These are phyloP conservation scores for Biston stratarius DNA, from an alignment of 2,888 invertebrate genomes.

Conservation along the genomic window DNA sequence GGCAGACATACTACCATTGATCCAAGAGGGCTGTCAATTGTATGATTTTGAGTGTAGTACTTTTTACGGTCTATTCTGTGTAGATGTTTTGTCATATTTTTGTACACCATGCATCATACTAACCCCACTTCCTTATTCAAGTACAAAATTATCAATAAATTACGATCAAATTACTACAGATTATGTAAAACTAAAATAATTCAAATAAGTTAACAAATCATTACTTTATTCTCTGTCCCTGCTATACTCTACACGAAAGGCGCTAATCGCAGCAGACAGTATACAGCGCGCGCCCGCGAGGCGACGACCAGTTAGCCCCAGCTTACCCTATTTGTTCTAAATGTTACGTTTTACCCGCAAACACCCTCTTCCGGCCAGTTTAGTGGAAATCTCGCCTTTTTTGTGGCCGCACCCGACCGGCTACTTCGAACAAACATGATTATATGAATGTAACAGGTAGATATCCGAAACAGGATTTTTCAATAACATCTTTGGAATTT, in stretches of 20 bases:
- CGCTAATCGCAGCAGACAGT: constrained; percentile 68
- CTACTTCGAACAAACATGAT: constrained; percentile 62
- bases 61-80: too few relatives aligned
- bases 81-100: too few relatives aligned
- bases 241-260: constrained; percentile 64
- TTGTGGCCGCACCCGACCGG: constrained; percentile 64
- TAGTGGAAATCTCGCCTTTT: constrained; percentile 77
- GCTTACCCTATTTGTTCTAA: constrained; percentile 78
- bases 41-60: too few relatives aligned
- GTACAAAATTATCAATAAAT: too few relatives aligned
- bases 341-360: constrained; percentile 77
- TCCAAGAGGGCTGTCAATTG: too few relatives aligned
- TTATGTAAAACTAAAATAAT: too few relatives aligned
- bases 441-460: constrained; percentile 40
- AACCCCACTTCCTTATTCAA: too few relatives aligned
- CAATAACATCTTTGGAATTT: constrained; percentile 27
- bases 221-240: constrained; percentile 33
- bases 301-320: constrained; percentile 72
- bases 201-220: too few relatives aligned
- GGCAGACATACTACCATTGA: too few relatives aligned
- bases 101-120: too few relatives aligned
- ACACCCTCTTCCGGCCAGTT: constrained; percentile 79
- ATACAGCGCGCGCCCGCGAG: constrained; percentile 57
- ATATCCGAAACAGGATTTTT: constrained; percentile 33
- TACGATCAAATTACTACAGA: too few relatives aligned